Evolutionary conservation across 2,113 vertebrate genomes (phyloP).

Genomic region (Sialia sialis): DNA sequence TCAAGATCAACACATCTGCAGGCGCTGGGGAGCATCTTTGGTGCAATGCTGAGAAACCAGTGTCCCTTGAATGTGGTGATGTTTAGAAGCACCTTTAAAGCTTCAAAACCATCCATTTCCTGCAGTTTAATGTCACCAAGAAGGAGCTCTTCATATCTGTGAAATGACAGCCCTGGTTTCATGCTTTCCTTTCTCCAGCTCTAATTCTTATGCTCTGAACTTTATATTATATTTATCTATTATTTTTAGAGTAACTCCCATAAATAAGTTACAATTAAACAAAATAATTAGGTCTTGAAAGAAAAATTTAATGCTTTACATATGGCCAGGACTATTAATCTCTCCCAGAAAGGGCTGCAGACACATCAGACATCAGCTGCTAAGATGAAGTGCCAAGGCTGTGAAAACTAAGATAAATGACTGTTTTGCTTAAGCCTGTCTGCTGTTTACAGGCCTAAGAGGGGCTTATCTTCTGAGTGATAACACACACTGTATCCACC

Average conservation of each 20-base stretch:
- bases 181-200: neutral
- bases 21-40: neutral
- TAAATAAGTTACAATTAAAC: neutral
- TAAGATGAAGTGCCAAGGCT: neutral
- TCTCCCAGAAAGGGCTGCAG: neutral
- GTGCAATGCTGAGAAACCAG: neutral
- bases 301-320: neutral
- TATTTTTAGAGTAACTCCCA: neutral
- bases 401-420: neutral
- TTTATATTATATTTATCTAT: neutral
- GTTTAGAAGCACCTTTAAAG: neutral
- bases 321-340: neutral
- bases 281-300: neutral
- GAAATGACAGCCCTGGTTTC: neutral
- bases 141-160: neutral
- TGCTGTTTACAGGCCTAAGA: neutral
- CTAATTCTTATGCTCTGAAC: neutral
- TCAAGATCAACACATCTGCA: neutral
- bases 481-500: neutral
- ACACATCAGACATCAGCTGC: neutral
- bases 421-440: neutral
- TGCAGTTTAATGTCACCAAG: neutral
- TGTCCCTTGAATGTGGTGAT: neutral
- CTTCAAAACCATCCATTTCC: neutral
- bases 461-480: neutral